Evolutionary conservation across 2,113 vertebrate species (phyloP).

Genomic region (Synchiropus splendidus): DNA sequence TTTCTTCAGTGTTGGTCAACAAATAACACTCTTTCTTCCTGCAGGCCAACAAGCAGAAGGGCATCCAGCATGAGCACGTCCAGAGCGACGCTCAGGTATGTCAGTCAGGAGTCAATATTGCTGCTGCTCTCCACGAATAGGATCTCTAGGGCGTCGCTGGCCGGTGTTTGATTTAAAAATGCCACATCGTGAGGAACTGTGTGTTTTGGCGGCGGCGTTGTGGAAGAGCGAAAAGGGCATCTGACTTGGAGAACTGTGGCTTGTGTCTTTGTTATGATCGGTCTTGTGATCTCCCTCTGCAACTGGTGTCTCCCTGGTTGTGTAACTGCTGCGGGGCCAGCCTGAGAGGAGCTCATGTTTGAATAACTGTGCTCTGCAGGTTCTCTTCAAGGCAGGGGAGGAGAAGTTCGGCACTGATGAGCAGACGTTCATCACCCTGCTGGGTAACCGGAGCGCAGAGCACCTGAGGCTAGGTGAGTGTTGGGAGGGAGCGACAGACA

Average conservation of each 20-base stretch:
- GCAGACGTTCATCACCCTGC: conserved; percentile 85
- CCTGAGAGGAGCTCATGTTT: too few relatives aligned
- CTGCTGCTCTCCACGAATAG: too few relatives aligned
- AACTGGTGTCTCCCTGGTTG: too few relatives aligned
- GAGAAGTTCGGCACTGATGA: conserved; percentile 91
- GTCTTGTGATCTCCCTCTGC: too few relatives aligned
- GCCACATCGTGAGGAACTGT: conserved; percentile 1
- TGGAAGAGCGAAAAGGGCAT: too few relatives aligned
- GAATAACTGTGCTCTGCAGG: too few relatives aligned
- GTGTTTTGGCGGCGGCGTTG: neutral
- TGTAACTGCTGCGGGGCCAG: too few relatives aligned
- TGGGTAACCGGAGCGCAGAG: conserved; percentile 81
- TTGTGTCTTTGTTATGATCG: too few relatives aligned
- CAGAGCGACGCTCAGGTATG: conserved; percentile 86
- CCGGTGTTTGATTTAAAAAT: neutral
- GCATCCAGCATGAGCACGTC: conserved; percentile 67
- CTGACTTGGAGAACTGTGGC: too few relatives aligned
- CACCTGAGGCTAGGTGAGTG: conserved; percentile 81
- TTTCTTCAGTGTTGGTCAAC: neutral
- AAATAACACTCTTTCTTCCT: conserved; percentile 9
- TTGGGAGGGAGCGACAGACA: neutral
- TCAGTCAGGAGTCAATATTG: neutral
- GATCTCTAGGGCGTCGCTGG: neutral
- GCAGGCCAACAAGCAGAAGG: conserved; percentile 80
- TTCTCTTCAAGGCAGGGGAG: conserved; percentile 87